These are phyloP conservation scores for Gobio gobio DNA, from an alignment of 2,113 vertebrate genomes.

Conservation along the genomic window DNA sequence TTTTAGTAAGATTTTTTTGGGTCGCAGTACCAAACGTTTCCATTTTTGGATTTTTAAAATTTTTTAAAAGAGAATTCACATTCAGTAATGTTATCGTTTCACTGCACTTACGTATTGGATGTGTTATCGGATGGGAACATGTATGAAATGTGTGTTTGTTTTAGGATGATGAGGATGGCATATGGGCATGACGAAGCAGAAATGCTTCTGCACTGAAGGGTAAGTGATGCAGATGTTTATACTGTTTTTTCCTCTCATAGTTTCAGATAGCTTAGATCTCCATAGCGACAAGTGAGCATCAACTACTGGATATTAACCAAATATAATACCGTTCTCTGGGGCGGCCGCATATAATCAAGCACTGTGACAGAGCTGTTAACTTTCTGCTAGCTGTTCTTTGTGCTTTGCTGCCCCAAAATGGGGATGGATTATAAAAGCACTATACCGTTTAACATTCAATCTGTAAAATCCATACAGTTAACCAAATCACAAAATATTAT, in stretches of 20 bases:
- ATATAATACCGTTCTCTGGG: neutral
- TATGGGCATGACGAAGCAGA: slow-evolving; percentile 93
- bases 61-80: too few species aligned
- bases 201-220: slow-evolving; percentile 85
- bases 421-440: neutral
- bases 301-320: neutral
- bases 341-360: too few species aligned
- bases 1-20: too few species aligned
- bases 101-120: too few species aligned
- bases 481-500: neutral
- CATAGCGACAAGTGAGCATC: neutral
- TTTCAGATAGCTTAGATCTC: neutral
- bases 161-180: slow-evolving; percentile 98
- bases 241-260: neutral
- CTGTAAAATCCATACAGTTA: neutral
- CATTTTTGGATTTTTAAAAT: too few species aligned
- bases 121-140: too few species aligned
- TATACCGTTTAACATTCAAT: neutral
- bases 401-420: neutral
- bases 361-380: too few species aligned
- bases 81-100: too few species aligned
- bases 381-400: neutral
- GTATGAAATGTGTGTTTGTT: neutral
- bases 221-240: slow-evolving; percentile 75
- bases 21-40: too few species aligned